phyloP scores from a whole-genome alignment of 2,113 vertebrate species.

The Clarias batrachus region DNA sequence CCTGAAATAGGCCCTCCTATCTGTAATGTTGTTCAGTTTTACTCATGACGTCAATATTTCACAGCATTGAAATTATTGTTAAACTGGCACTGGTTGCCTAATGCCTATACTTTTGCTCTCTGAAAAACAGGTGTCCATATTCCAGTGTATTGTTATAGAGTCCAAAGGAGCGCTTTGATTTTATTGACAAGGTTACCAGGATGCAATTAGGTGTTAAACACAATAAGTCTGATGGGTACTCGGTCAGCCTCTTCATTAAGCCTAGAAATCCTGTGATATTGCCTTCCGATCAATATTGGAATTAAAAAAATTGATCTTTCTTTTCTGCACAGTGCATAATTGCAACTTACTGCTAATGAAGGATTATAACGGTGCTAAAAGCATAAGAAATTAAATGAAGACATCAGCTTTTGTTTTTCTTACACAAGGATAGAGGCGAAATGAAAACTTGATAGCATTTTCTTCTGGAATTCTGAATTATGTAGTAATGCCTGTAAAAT shows the following conservation, averaged over 20 bases:
- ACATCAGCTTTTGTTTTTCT: slow-evolving; percentile 3
- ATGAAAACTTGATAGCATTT: slow-evolving; percentile 3
- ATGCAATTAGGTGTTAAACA: slow-evolving; percentile 50
- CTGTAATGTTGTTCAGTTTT: slow-evolving; percentile 31
- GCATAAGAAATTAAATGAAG: slow-evolving; percentile 16
- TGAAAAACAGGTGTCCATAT: slow-evolving; percentile 17
- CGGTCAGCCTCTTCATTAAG: slow-evolving; percentile 43
- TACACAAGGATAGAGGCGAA: slow-evolving; percentile 1
- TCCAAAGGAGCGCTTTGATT: slow-evolving; percentile 17
- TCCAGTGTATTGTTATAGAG: not conserved
- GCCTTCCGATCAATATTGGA: slow-evolving; percentile 48
- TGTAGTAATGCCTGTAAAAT: slow-evolving; percentile 14
- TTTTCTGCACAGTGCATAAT: slow-evolving; percentile 28
- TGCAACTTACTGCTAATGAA: slow-evolving; percentile 33
- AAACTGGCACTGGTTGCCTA: not conserved
- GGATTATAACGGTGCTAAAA: slow-evolving; percentile 9
- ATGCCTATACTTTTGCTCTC: slow-evolving; percentile 2
- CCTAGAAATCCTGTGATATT: slow-evolving; percentile 28
- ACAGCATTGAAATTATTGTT: not conserved
- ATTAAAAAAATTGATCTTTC: slow-evolving; percentile 46
- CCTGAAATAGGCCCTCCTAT: not conserved
- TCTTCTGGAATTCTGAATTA: slow-evolving; percentile 1
- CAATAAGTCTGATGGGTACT: slow-evolving; percentile 36
- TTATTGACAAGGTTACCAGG: slow-evolving; percentile 29
- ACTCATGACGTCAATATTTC: slow-evolving; percentile 7